Base-by-base conservation (phyloP, 2,888 invertebrate genomes). In the Metopia argyrocephala region DNA sequence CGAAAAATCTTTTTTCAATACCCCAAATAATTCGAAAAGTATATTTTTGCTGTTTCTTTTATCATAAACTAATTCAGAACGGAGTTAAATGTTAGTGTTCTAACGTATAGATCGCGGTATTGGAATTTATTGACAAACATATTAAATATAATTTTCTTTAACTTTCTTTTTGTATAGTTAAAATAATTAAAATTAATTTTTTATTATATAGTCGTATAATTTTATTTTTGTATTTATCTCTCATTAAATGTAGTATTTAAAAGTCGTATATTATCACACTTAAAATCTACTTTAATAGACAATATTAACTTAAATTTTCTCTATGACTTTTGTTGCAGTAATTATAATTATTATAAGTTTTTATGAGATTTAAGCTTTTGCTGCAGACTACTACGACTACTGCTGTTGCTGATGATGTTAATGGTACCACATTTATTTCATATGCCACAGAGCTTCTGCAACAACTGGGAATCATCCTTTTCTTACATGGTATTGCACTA, bases 291-390 rank as follows among this genome's bases (percentile, higher is more conserved):
- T 18, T 56, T 15, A 38, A 38, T 15, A 38, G 15, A 38, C 38
- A 15, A 15, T 4, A 15, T 3, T 12, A 50, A 23, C 28, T 45
- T 57, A 56, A 69, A 64, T 57, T 21, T 57, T 70, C 3, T 54
- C 28, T 73, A 57, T 64, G 76, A 38, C 52, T 76, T 80, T 73
- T 80, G 73, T 38, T 69, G 73, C 73, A 61, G 69, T 73, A 76
- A 80, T 76, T 74, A 74, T 78, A 80, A 80, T 76, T 69, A 76
- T 76, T 80, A 80, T 80, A 69, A 76, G 69, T 46, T 80, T 80
- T 80, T 76, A 76, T 74, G 76, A 50, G 73, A 59, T 80, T 76
- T 80, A 76, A 80, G 76, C 76, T 76, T 52, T 69, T 57, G 52
- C 45, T 31, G 46, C 25, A 20, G 45, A 57, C 20, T 48, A n/a